phyloP scores from a whole-genome alignment of 2,888 invertebrate genomes.

The Arctia plantaginis region DNA sequence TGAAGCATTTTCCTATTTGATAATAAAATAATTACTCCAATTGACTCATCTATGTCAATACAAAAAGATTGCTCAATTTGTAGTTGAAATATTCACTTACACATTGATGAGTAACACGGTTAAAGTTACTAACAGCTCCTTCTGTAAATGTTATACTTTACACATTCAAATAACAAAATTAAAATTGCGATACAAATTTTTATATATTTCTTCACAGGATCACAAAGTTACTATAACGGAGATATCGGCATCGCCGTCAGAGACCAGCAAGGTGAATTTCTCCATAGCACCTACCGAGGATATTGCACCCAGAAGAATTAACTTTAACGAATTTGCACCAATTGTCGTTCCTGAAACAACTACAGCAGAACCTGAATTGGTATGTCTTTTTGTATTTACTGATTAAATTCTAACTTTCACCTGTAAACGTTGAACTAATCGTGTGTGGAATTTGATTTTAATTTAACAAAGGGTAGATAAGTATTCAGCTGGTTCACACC shows the following conservation, averaged over 20 bases:
- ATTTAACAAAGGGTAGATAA: constrained; percentile 69
- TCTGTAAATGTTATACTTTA: constrained; percentile 34
- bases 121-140: constrained; percentile 50
- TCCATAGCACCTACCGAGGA: constrained; percentile 57
- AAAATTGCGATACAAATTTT: constrained; percentile 4
- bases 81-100: constrained; percentile 9
- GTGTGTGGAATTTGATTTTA: constrained; percentile 65
- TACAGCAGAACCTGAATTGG: constrained; percentile 75
- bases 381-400: constrained; percentile 52
- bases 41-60: not conserved
- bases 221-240: constrained; percentile 79
- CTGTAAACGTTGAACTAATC: constrained; percentile 56
- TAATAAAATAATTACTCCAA: not conserved
- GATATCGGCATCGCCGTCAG: constrained; percentile 73
- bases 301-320: constrained; percentile 62
- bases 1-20: not conserved
- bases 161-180: constrained; percentile 17
- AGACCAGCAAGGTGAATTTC: constrained; percentile 67
- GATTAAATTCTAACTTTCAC: constrained; percentile 32
- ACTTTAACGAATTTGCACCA: constrained; percentile 55
- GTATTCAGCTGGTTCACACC: constrained; percentile 62
- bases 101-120: constrained; percentile 29
- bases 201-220: constrained; percentile 57
- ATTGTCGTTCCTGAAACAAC: constrained; percentile 66
- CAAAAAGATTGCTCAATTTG: not conserved